Evolutionary conservation across 2,113 vertebrate genomes (phyloP), one percentile per base, ranked within the genome.

Genomic region (Pseudopipra pipra): DNA sequence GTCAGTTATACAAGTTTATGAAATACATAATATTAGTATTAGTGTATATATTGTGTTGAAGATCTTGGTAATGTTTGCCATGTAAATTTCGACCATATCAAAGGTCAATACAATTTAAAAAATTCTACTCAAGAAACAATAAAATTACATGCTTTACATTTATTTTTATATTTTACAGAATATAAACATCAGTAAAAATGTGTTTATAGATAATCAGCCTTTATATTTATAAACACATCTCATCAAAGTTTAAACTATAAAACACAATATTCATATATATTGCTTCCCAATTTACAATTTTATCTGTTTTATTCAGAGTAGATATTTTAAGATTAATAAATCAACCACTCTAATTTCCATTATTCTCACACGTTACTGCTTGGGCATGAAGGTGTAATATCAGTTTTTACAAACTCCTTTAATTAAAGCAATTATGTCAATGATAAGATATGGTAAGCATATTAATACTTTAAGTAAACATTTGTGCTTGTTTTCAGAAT

Each of bases 391-490:
- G 68, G n/a, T 0, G 0, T 49, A 68, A 68, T 2, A 21, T 77
- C 59, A 37, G 62, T 76, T 97, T 91, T 87, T 62, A 82, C 23
- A 85, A 91, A 87, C 58, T 85, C 78, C 37, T 94, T 93, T 93
- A 88, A 94, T 91, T 82, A 93, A 92, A 96, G 83, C 47, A 95
- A 91, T 93, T 91, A 96, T 70, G 31, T 61, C 58, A 71, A 82
- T 91, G 81, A 85, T 91, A 92, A 93, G 65, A 87, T 86, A 87
- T 21, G 30, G 41, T 49, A 96, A 95, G 52, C 43, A 79, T 70
- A 93, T 73, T 93, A 94, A 91, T 89, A 83, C 90, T 93, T 93
- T 87, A 87, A 67, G 73, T 62, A 94, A 95, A 95, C 41, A 95
- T 93, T 94, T 91, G 55, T 83, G 75, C 46, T 91, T 80, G 37